Evolutionary conservation across 2,797 vertebrate genomes (phyloP).

Genomic region (Eulemur mongoz): DNA sequence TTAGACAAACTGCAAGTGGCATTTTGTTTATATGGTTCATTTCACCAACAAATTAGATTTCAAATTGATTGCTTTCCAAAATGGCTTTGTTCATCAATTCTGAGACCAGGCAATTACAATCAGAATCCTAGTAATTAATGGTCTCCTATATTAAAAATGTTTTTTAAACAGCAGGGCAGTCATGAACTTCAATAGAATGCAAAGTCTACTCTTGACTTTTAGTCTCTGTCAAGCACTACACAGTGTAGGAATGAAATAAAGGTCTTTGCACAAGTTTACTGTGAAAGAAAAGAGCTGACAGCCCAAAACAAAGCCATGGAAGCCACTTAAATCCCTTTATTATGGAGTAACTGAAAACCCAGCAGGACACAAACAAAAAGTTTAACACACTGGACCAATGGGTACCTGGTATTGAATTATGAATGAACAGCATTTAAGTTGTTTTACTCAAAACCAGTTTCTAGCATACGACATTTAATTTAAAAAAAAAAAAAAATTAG

Average conservation of each 20-base stretch:
- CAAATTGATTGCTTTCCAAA: conserved; percentile 88
- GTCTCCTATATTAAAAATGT: conserved; percentile 82
- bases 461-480: neutral
- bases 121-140: conserved; percentile 86
- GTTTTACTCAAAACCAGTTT: conserved; percentile 32
- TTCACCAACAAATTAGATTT: conserved; percentile 90
- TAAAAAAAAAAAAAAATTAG: neutral
- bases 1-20: conserved; percentile 87
- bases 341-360: neutral
- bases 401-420: neutral
- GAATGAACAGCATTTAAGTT: conserved; percentile 39
- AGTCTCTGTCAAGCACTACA: neutral
- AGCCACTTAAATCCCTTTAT: neutral
- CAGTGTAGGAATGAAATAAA: neutral
- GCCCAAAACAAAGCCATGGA: neutral
- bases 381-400: conserved; percentile 25
- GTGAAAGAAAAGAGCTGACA: neutral
- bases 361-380: conserved; percentile 60
- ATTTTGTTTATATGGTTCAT: conserved; percentile 90
- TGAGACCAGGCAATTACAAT: conserved; percentile 85
- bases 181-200: conserved; percentile 77
- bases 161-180: conserved; percentile 78
- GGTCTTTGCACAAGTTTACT: conserved; percentile 15
- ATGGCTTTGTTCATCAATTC: conserved; percentile 88
- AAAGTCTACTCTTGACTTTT: conserved; percentile 70